Conservation (phyloP, 2,888 invertebrate genomes). For the Cosmia pyralina region DNA sequence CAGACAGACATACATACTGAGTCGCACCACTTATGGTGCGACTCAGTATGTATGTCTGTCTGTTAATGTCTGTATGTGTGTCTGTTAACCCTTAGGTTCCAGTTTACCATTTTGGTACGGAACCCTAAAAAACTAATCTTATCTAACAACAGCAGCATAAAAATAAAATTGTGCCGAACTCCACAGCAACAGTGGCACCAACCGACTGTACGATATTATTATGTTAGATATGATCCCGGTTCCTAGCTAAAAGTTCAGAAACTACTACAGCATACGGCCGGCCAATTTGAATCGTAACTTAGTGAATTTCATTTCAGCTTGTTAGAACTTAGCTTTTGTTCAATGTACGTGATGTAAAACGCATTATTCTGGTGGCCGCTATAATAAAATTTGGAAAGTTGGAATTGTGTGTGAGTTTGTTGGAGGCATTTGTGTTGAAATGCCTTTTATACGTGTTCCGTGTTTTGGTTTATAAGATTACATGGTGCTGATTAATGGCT, state of each 20-base stretch:
- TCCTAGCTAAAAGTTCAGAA: slow-evolving; percentile 59
- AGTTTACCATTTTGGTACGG: too few species aligned
- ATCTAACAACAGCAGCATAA: background rate
- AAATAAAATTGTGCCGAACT: slow-evolving; percentile 40
- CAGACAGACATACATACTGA: too few species aligned
- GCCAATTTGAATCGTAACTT: slow-evolving; percentile 69
- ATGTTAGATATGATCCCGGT: slow-evolving; percentile 58
- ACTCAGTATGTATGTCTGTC: too few species aligned
- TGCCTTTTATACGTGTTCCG: slow-evolving; percentile 37
- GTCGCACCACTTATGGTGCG: too few species aligned
- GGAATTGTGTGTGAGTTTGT: slow-evolving; percentile 43
- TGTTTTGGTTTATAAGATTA: slow-evolving; percentile 25
- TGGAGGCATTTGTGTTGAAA: slow-evolving; percentile 36
- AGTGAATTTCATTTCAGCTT: slow-evolving; percentile 66
- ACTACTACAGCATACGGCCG: slow-evolving; percentile 57
- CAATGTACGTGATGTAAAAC: slow-evolving; percentile 56
- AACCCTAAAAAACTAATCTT: background rate
- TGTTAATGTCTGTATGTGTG: too few species aligned
- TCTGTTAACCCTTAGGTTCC: too few species aligned
- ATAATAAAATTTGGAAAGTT: slow-evolving; percentile 63
- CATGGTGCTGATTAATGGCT: slow-evolving; percentile 2
- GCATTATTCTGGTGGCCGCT: slow-evolving; percentile 63
- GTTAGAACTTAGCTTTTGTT: slow-evolving; percentile 66
- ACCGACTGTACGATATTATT: slow-evolving; percentile 41
- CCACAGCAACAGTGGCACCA: slow-evolving; percentile 33